Conservation (phyloP, 2,113 vertebrate genomes). For the Hippocampus guttulatus region DNA sequence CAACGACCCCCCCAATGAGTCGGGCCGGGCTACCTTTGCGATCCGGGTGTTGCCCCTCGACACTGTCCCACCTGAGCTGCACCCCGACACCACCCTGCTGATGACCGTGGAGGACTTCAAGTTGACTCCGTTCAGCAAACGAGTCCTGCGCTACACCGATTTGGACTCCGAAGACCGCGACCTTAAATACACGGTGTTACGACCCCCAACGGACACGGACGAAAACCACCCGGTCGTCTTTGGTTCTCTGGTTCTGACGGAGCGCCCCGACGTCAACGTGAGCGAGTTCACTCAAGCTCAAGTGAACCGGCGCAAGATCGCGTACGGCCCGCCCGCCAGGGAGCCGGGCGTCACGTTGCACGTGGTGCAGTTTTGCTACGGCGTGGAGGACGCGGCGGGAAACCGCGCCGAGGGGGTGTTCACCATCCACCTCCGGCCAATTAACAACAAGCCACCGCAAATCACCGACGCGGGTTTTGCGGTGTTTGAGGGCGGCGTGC, state of each 20-base stretch:
- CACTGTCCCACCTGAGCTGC: constrained; percentile 82
- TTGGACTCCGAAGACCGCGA: constrained; percentile 88
- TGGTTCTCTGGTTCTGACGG: constrained; percentile 84
- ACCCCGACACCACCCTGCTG: constrained; percentile 78
- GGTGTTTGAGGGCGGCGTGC: constrained; percentile 76
- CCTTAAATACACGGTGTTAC: constrained; percentile 81
- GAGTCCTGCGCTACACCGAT: constrained; percentile 86
- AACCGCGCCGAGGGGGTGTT: constrained; percentile 80
- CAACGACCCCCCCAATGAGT: constrained; percentile 90
- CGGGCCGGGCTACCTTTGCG: constrained; percentile 76
- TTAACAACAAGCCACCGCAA: constrained; percentile 90
- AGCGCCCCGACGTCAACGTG: constrained; percentile 77
- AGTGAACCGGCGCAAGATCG: constrained; percentile 92
- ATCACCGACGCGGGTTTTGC: constrained; percentile 89
- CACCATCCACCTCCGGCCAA: constrained; percentile 83
- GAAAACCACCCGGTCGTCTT: constrained; percentile 78
- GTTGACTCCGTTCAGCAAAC: constrained; percentile 81
- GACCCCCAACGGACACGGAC: constrained; percentile 82
- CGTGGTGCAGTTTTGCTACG: constrained; percentile 86
- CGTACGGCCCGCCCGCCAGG: constrained; percentile 80
- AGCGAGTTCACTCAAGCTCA: constrained; percentile 92
- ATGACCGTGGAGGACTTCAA: constrained; percentile 88
- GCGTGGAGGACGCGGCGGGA: constrained; percentile 83
- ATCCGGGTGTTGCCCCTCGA: constrained; percentile 83
- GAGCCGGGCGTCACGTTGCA: constrained; percentile 87